Percentiles rank a stretch among this genome's conserved stretches.
These are phyloP conservation scores for Drosophila insularis DNA, from an alignment of 1,140 invertebrate genomes.

Conservation along the genomic window DNA sequence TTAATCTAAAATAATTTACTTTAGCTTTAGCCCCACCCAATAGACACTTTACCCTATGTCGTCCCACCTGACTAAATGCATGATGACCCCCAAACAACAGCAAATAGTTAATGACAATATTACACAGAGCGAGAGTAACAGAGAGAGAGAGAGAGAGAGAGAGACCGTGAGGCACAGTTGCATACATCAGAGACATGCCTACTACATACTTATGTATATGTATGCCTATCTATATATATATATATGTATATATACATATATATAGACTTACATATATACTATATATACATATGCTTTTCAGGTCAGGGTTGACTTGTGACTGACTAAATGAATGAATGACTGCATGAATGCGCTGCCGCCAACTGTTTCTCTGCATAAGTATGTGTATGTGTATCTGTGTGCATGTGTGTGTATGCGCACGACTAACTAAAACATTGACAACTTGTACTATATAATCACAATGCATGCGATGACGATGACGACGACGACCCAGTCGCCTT, in stretches of 20 bases:
- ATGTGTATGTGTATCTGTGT: conserved; percentile 9
- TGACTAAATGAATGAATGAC: conserved; percentile 80
- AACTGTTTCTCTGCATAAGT: conserved; percentile 36
- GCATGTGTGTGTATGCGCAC: conserved; percentile 43
- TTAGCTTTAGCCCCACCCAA: background rate
- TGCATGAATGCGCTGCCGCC: conserved; percentile 74
- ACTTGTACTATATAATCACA: conserved; percentile 63
- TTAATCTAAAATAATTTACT: background rate
- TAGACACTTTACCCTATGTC: background rate
- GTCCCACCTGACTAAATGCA: conserved; percentile 8
- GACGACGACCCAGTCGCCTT: conserved; percentile 7
- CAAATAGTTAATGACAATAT: conserved; percentile 10
- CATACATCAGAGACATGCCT: conserved; percentile 40
- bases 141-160: conserved; percentile 15
- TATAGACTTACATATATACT: conserved; percentile 31
- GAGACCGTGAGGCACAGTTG: conserved; percentile 25
- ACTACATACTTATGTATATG: conserved; percentile 12
- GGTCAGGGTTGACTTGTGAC: conserved; percentile 82
- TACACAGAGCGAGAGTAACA: conserved; percentile 5
- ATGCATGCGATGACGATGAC: conserved; percentile 14
- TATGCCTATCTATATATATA: conserved; percentile 8
- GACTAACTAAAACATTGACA: conserved; percentile 78
- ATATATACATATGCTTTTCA: conserved; percentile 61
- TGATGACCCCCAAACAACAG: conserved; percentile 8
- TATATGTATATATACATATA: conserved; percentile 25